A percentile compares a stretch with the other conserved stretches of the same genome.
These are phyloP conservation scores for Drosophila trapezifrons DNA, from an alignment of 1,140 invertebrate genomes.

Conservation along the genomic window DNA sequence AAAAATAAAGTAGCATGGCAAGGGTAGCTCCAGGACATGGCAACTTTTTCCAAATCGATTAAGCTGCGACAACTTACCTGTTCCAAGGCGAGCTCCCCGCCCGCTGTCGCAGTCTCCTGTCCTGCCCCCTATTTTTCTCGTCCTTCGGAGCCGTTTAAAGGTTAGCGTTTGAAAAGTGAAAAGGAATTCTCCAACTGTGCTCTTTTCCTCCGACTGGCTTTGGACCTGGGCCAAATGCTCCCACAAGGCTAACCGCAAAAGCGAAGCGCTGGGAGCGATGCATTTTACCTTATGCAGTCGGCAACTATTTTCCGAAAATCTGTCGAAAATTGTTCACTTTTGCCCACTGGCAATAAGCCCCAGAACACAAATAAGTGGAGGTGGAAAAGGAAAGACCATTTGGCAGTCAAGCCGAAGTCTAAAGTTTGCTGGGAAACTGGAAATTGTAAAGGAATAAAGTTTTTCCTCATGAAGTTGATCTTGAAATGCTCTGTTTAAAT, in stretches of 20 bases:
- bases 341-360: conserved; percentile 66
- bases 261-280: conserved; percentile 45
- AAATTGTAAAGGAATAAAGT: conserved; percentile 30
- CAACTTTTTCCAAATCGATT: conserved; percentile 79
- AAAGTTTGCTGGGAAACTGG: conserved; percentile 42
- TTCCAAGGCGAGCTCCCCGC: conserved; percentile 22
- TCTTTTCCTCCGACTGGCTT: conserved; percentile 18
- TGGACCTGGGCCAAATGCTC: conserved; percentile 45
- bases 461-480: not conserved
- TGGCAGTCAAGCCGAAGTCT: conserved; percentile 46
- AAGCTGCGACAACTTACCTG: conserved; percentile 74
- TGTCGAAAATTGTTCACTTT: conserved; percentile 73
- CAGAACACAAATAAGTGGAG: conserved; percentile 69
- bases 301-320: conserved; percentile 73
- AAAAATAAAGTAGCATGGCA: conserved; percentile 71
- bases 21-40: conserved; percentile 64
- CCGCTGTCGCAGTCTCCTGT: not conserved
- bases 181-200: conserved; percentile 55
- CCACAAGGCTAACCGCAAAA: conserved; percentile 67
- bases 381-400: conserved; percentile 50
- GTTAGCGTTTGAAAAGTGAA: conserved; percentile 77
- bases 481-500: conserved; percentile 21
- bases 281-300: conserved; percentile 61
- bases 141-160: conserved; percentile 65
- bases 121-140: not conserved